Base-by-base conservation (phyloP, 2,797 vertebrate species). In the Onychomys arenicola region DNA sequence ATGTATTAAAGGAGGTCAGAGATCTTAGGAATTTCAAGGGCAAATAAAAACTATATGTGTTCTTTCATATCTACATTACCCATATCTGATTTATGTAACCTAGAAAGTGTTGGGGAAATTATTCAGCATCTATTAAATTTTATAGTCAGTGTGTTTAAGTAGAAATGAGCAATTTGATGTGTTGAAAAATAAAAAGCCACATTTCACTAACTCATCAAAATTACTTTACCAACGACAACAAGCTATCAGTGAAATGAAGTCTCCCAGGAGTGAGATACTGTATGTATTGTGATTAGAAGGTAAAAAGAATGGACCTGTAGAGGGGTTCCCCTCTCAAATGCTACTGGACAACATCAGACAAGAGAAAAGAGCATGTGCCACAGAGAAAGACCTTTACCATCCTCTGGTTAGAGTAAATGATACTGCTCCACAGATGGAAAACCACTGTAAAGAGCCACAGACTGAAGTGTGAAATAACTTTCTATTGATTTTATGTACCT, bases 1-100 rank as follows among this genome's bases (percentile, higher is more conserved):
- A 93, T 61, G 32, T 67, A 91, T 93, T 96, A 95, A 94, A 95
- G 61, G 77, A 96, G 80, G 82, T 85, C 85, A 89, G 52, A 97
- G 75, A 65, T 81, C 67, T 89, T 67, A 65, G 91, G 32, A 83
- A 27, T 84, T 69, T 80, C 78, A 90, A 96, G 82, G 76, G 84
- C 43, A 91, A 73, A 92, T 73, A 76, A 11, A 78, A 97, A 89
- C 43, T 40, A 90, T 13, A 63, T 84, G 80, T 52, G 46, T 61
- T 96, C n/a, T 94, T 88, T 92, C 65, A 63, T 65, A 32, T 90
- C 77, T 86, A 10, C 11, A 80, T 3, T 27, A 88, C 25, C 43
- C 34, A 23, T 89, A 92, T 87, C 75, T 94, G 57, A 96, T 83
- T 93, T 86, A 82, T 40, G 46, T 83, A 96, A 94, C 65, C 32